Percentiles rank a stretch among this genome's conserved stretches.
Evolutionary conservation across 2,797 vertebrate species (phyloP).

Genomic region (Falco berigora): DNA sequence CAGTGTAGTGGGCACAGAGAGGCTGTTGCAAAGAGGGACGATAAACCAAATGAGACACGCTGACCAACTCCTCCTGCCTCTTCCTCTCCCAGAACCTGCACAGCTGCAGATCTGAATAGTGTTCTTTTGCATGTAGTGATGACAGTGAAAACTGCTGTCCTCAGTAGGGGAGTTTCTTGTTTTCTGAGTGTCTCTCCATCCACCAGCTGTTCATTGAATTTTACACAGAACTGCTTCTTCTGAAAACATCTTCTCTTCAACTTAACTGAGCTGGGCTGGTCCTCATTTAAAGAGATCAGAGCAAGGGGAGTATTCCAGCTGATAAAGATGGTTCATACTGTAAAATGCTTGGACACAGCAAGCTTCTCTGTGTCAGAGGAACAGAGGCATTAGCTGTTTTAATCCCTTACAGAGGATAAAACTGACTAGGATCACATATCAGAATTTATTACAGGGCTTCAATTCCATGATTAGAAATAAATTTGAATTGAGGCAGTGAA

Average conservation of each 20-base stretch:
- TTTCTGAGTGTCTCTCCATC: background rate
- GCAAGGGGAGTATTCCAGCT: background rate
- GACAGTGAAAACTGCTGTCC: background rate
- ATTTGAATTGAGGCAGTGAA: background rate
- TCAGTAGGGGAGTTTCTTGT: background rate
- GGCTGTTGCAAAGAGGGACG: background rate
- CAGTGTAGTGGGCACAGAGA: background rate
- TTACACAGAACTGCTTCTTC: background rate
- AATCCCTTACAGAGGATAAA: background rate
- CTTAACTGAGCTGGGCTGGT: background rate
- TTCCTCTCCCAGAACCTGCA: background rate
- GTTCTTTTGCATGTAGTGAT: background rate
- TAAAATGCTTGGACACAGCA: background rate
- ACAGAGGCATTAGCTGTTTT: background rate
- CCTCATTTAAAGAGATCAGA: background rate
- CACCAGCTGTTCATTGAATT: background rate
- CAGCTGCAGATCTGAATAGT: background rate
- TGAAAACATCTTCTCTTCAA: background rate
- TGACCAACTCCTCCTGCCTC: background rate
- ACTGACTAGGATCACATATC: background rate
- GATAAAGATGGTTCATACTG: background rate
- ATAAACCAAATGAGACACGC: background rate
- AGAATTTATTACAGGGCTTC: background rate
- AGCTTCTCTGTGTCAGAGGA: background rate
- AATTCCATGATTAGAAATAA: background rate